Evolutionary conservation across 2,797 vertebrate genomes (phyloP).

Genomic region (Trachurus trachurus): DNA sequence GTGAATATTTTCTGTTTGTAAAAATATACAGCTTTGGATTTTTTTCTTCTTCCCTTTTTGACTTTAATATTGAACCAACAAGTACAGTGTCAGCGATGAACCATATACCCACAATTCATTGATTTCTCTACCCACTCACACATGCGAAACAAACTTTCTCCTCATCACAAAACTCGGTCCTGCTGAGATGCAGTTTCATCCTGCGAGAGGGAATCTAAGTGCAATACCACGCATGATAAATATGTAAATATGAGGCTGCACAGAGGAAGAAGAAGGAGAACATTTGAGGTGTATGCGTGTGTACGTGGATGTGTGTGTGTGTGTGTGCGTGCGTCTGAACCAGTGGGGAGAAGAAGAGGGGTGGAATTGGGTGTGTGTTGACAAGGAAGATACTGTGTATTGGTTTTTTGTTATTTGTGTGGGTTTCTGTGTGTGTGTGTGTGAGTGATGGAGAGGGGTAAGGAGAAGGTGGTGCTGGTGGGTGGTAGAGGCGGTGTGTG

Average conservation of each 20-base stretch:
- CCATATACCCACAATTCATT: neutral
- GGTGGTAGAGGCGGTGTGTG: neutral
- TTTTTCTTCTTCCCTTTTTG: neutral
- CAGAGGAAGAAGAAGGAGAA: conserved; percentile 11
- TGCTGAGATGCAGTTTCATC: conserved; percentile 33
- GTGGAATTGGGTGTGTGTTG: conserved; percentile 24
- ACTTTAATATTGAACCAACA: neutral
- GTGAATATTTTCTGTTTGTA: neutral
- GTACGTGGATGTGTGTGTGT: neutral
- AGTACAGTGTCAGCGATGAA: neutral
- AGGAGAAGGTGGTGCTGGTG: conserved; percentile 22
- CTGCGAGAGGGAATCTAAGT: conserved; percentile 9
- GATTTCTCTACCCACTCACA: conserved; percentile 1
- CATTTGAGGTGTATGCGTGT: neutral
- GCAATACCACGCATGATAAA: conserved; percentile 38
- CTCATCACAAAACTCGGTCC: conserved; percentile 15
- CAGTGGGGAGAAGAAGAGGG: neutral
- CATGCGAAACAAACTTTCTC: conserved; percentile 25
- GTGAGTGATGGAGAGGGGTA: conserved; percentile 62
- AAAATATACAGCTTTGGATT: neutral
- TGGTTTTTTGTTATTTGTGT: conserved; percentile 37
- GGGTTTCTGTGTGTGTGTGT: conserved; percentile 32
- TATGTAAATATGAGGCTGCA: conserved; percentile 47
- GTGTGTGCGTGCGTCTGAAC: neutral
- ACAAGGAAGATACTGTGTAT: conserved; percentile 34